Percentiles rank a stretch among this genome's conserved stretches.
These are phyloP conservation scores for Periophthalmodon schlosseri DNA, from an alignment of 2,113 vertebrate genomes.

Conservation along the genomic window DNA sequence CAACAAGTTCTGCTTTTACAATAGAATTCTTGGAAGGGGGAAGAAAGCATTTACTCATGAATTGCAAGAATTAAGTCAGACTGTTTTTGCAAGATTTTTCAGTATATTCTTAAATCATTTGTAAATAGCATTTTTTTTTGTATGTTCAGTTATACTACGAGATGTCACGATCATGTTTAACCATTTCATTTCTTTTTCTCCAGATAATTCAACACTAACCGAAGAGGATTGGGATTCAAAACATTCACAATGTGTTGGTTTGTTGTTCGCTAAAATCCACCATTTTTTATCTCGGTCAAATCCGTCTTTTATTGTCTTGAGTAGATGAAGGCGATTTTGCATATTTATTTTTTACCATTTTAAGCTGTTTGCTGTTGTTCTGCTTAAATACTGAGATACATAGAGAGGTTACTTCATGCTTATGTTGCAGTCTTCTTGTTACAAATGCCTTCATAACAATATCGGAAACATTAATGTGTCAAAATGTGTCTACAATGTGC, in stretches of 20 bases:
- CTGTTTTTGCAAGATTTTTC: no score
- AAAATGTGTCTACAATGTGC: slow-evolving; percentile 20
- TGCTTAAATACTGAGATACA: slow-evolving; percentile 1
- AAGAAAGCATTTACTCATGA: no score
- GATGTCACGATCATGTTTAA: not conserved
- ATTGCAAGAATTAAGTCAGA: no score
- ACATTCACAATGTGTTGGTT: slow-evolving; percentile 12
- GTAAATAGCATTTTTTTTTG: no score
- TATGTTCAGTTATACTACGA: no score
- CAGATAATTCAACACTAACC: slow-evolving; percentile 61
- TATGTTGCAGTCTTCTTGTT: slow-evolving; percentile 20
- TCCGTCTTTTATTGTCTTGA: slow-evolving; percentile 29
- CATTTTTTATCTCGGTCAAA: slow-evolving; percentile 15
- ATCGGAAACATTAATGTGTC: slow-evolving; percentile 16
- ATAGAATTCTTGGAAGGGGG: no score
- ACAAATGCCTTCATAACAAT: slow-evolving; percentile 21
- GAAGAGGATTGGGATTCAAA: slow-evolving; percentile 2
- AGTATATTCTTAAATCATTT: no score
- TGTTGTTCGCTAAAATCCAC: slow-evolving; percentile 4
- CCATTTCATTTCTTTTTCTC: slow-evolving; percentile 7
- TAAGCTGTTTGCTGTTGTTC: slow-evolving; percentile 9
- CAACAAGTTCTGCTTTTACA: no score
- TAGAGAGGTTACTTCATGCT: not conserved
- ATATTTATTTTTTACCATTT: slow-evolving; percentile 57
- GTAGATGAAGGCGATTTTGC: slow-evolving; percentile 37